Percentiles rank a stretch among this genome's conserved stretches.
These are phyloP conservation scores for Tympanuchus pallidicinctus DNA, from an alignment of 2,113 vertebrate genomes.

Conservation along the genomic window DNA sequence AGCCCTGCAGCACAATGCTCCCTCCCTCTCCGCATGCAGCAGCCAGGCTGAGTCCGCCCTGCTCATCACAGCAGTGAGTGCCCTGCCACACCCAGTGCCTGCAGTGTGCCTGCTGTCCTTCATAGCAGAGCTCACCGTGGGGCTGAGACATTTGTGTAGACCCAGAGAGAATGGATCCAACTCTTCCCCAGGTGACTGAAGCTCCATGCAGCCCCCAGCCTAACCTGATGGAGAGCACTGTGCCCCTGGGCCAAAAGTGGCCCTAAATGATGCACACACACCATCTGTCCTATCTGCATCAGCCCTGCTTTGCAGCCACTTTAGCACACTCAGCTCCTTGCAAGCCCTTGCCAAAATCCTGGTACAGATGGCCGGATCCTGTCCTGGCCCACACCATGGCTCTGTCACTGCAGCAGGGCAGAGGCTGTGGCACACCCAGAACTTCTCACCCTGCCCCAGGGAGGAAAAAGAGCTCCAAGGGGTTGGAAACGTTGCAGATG, in stretches of 20 bases:
- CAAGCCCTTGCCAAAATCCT: neutral
- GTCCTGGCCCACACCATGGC: rapidly evolving
- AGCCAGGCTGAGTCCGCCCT: neutral
- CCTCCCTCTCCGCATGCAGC: neutral
- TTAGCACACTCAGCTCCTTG: neutral
- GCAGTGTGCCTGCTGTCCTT: neutral
- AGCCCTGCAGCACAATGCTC: neutral
- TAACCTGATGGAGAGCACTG: neutral
- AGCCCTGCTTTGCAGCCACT: neutral
- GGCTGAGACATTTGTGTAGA: rapidly evolving
- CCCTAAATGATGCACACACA: neutral
- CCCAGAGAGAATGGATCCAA: neutral
- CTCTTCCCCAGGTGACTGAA: neutral
- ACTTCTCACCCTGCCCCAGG: neutral
- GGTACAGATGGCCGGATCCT: neutral
- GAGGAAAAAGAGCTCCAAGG: rapidly evolving
- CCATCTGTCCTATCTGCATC: neutral
- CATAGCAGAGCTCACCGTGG: neutral
- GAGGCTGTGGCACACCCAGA: neutral
- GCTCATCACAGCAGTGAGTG: neutral
- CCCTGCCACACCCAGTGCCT: constrained; percentile 7
- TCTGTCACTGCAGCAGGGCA: neutral
- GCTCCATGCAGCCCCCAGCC: too few relatives aligned
- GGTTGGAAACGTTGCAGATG: neutral
- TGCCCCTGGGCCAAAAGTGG: neutral